A percentile compares a stretch with the other conserved stretches of the same genome.
phyloP scores from a whole-genome alignment of 2,113 vertebrate species.

The Uria lomvia region DNA sequence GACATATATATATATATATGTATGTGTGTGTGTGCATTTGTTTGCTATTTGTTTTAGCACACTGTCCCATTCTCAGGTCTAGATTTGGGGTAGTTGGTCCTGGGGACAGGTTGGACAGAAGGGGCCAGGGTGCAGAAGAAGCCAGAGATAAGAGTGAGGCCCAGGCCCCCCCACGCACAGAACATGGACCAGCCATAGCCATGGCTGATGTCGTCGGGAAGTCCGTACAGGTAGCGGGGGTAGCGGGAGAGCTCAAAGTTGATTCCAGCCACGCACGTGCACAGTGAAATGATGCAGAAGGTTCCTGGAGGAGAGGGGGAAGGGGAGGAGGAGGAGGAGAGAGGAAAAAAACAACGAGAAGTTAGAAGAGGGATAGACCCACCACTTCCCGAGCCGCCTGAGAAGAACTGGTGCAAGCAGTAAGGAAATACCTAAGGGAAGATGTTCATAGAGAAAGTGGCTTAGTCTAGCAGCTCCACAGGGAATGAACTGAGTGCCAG shows the following conservation, averaged over 20 bases:
- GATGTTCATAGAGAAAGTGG: background rate
- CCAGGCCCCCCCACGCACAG: conserved; percentile 96
- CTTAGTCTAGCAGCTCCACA: background rate
- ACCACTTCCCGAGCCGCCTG: background rate
- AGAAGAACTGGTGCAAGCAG: background rate
- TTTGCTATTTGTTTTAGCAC: conserved; percentile 80
- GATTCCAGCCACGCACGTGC: conserved; percentile 96
- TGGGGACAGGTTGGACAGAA: conserved; percentile 93
- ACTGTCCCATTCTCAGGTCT: conserved; percentile 96
- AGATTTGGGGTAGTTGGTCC: conserved; percentile 94
- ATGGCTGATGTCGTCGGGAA: conserved; percentile 94
- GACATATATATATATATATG: conserved; percentile 46
- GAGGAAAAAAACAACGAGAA: conserved; percentile 10
- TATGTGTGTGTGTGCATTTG: background rate
- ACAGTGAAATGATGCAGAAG: conserved; percentile 98
- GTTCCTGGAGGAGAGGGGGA: conserved; percentile 80
- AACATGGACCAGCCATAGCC: conserved; percentile 99
- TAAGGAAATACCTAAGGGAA: background rate
- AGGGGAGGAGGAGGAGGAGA: background rate
- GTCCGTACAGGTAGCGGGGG: conserved; percentile 90
- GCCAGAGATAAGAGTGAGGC: conserved; percentile 93
- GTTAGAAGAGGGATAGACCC: conserved; percentile 20
- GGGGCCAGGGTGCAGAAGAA: conserved; percentile 99
- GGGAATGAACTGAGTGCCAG: background rate
- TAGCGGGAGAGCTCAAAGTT: conserved; percentile 98